A percentile compares a stretch with the other conserved stretches of the same genome.
These are phyloP conservation scores for Ctenopoma multispine DNA, from an alignment of 2,797 vertebrate genomes.

Conservation along the genomic window DNA sequence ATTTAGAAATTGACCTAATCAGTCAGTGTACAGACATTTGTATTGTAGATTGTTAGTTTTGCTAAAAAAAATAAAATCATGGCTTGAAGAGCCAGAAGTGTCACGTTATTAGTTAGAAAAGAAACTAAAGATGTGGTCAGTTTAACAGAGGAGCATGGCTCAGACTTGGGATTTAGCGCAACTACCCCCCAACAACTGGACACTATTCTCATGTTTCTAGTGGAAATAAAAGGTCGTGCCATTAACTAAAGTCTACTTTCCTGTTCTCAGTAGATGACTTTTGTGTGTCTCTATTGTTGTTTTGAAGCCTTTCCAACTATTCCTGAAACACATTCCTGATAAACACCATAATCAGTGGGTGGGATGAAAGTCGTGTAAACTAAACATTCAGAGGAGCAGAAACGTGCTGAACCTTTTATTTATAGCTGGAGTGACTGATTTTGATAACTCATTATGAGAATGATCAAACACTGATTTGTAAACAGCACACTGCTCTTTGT, in stretches of 20 bases:
- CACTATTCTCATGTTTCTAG: background rate
- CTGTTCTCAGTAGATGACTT: background rate
- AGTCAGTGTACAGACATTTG: conserved; percentile 28
- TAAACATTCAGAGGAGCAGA: conserved; percentile 2
- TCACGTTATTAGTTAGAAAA: background rate
- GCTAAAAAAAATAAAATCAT: conserved; percentile 19
- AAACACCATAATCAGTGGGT: background rate
- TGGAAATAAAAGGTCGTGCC: conserved; percentile 1
- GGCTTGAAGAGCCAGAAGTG: background rate
- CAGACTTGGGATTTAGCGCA: background rate
- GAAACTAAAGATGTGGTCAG: conserved; percentile 10
- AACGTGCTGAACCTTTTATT: background rate
- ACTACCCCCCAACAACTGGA: background rate
- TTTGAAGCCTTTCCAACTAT: conserved; percentile 1
- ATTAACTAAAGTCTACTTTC: background rate
- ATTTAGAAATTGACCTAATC: conserved; percentile 26
- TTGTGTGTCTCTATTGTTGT: background rate
- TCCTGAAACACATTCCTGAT: background rate
- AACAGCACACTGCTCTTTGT: conserved; percentile 32
- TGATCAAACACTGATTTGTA: conserved; percentile 23
- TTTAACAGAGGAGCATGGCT: conserved; percentile 10
- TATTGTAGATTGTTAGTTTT: conserved; percentile 22
- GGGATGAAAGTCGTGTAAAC: conserved; percentile 27
- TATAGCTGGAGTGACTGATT: background rate
- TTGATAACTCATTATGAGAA: background rate